A percentile compares a stretch with the other conserved stretches of the same genome.
Evolutionary conservation across 2,797 vertebrate genomes (phyloP).

Genomic region (Trichosurus vulpecula): DNA sequence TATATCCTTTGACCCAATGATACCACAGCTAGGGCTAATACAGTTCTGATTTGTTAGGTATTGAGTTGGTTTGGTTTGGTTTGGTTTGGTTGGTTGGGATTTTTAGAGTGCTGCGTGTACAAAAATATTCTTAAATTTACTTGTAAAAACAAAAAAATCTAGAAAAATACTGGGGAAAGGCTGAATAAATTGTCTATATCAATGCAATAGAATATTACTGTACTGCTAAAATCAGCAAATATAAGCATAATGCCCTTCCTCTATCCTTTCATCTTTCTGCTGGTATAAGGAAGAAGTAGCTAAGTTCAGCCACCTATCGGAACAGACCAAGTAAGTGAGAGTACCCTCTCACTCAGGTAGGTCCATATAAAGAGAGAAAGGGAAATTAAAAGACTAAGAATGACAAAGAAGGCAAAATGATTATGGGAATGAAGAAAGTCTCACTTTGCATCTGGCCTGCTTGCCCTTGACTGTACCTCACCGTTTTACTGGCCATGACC

Average conservation of each 20-base stretch:
- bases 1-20: background rate
- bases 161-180: background rate
- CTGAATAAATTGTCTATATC: background rate
- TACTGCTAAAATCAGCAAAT: background rate
- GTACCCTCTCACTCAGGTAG: background rate
- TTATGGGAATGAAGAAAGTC: background rate
- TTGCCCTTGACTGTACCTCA: background rate
- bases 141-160: background rate
- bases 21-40: background rate
- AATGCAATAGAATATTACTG: background rate
- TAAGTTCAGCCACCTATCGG: background rate
- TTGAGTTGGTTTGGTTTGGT: too few species aligned
- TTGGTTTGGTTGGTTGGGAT: background rate
- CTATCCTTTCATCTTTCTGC: background rate
- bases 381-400: background rate
- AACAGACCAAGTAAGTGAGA: background rate
- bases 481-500: background rate
- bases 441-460: background rate
- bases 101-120: background rate
- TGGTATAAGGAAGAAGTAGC: background rate
- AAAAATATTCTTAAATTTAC: background rate
- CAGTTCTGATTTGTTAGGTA: background rate
- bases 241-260: background rate
- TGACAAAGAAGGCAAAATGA: background rate
- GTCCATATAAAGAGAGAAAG: background rate